These are phyloP conservation scores for Chrysolina oricalcia DNA, from an alignment of 2,888 invertebrate species.

Conservation along the genomic window DNA sequence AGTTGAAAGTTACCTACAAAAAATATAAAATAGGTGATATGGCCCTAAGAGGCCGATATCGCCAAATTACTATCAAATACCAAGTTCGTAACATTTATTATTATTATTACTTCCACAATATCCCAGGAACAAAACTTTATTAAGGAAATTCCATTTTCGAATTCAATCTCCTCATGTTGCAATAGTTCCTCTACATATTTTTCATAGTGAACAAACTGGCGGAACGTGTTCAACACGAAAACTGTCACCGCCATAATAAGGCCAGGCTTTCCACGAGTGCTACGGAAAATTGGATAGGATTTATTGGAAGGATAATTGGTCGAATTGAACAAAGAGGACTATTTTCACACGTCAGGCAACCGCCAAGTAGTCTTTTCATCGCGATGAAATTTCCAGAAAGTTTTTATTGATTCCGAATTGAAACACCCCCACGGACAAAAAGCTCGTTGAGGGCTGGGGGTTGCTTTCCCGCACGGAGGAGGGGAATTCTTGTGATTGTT, in stretches of 20 bases:
- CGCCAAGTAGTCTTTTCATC: constrained; percentile 25
- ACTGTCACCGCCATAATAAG: constrained; percentile 15
- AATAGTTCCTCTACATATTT: constrained; percentile 10
- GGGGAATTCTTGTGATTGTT: background rate
- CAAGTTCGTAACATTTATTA: too few relatives aligned
- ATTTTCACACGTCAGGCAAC: constrained; percentile 34
- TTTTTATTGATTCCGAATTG: constrained; percentile 7
- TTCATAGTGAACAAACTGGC: constrained; percentile 8
- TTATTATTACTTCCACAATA: background rate
- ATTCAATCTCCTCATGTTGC: background rate
- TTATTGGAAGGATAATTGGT: constrained; percentile 35
- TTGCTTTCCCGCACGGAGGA: background rate
- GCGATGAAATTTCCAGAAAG: constrained; percentile 18
- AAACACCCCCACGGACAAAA: background rate
- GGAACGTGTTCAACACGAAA: constrained; percentile 9
- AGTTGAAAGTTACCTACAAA: too few relatives aligned
- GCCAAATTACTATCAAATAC: too few relatives aligned
- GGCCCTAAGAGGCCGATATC: too few relatives aligned
- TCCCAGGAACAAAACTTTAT: background rate
- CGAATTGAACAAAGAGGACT: constrained; percentile 25
- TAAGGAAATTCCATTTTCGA: background rate
- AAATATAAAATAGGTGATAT: too few relatives aligned
- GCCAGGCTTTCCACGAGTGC: constrained; percentile 14
- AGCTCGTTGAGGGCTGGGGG: background rate
- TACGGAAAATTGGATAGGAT: constrained; percentile 23